Conservation (phyloP, 1,140 invertebrate species). For the Dolichoris vasculosae region DNA sequence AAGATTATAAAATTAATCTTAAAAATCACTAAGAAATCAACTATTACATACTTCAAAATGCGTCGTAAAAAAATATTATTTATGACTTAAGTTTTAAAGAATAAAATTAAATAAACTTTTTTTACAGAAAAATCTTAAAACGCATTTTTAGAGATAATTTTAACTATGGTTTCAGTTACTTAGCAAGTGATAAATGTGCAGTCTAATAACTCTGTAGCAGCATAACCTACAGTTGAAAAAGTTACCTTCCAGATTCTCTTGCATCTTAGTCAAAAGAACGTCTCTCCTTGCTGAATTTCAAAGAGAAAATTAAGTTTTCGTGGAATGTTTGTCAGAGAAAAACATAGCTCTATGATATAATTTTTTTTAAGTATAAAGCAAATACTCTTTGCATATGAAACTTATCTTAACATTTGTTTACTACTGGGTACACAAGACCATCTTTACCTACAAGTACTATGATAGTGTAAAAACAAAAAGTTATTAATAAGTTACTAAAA, state of each 20-base stretch:
- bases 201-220: background rate
- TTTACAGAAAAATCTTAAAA: background rate
- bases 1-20: too few relatives aligned
- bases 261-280: background rate
- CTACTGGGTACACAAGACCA: background rate
- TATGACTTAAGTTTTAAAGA: background rate
- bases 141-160: constrained; percentile 1
- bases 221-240: background rate
- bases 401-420: background rate
- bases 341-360: background rate
- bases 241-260: background rate
- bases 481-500: background rate
- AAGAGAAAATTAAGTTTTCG: background rate
- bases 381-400: background rate
- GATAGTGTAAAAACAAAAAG: background rate
- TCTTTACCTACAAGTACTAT: background rate
- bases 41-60: too few relatives aligned
- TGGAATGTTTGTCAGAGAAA: background rate
- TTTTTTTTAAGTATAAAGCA: background rate
- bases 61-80: too few relatives aligned
- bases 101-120: background rate
- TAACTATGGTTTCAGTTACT: constrained; percentile 1
- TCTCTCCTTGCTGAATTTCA: background rate
- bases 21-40: too few relatives aligned
- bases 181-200: background rate